A percentile compares a stretch with the other conserved stretches of the same genome.
Conservation (phyloP, 2,888 invertebrate species). For the Plemyria rubiginata region DNA sequence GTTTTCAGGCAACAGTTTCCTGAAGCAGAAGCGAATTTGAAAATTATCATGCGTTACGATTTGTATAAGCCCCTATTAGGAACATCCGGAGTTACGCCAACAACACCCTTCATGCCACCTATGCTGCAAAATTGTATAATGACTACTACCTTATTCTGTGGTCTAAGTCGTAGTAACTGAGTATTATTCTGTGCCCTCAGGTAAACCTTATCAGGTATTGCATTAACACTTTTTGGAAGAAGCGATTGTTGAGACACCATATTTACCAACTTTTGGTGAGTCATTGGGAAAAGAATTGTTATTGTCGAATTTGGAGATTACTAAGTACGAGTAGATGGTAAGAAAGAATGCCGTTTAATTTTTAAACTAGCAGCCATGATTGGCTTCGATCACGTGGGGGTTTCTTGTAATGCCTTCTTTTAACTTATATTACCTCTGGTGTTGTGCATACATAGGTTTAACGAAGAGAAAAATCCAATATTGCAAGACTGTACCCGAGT, state of each 20-base stretch:
- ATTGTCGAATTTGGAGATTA: neutral
- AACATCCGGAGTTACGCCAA: constrained; percentile 52
- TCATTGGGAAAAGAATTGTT: constrained; percentile 37
- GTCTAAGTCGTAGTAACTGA: constrained; percentile 4
- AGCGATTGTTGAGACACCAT: constrained; percentile 49
- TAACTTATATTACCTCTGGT: too few relatives aligned
- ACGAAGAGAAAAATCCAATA: too few relatives aligned
- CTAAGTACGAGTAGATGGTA: too few relatives aligned
- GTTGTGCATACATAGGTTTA: too few relatives aligned
- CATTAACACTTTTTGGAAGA: constrained; percentile 62
- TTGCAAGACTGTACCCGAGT: too few relatives aligned
- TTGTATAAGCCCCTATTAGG: constrained; percentile 56
- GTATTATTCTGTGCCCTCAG: constrained; percentile 47
- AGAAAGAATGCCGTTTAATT: too few relatives aligned
- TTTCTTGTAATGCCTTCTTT: too few relatives aligned
- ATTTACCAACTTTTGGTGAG: constrained; percentile 41
- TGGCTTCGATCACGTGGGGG: too few relatives aligned
- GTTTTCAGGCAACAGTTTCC: too few relatives aligned
- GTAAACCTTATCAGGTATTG: constrained; percentile 59
- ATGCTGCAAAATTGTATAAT: constrained; percentile 29
- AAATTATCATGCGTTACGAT: constrained; percentile 38
- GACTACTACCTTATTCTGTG: constrained; percentile 23
- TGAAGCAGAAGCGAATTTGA: too few relatives aligned
- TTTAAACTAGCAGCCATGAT: too few relatives aligned
- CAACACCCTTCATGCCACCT: constrained; percentile 34